phyloP scores from a whole-genome alignment of 2,113 vertebrate species.

The Bujurquina vittata region DNA sequence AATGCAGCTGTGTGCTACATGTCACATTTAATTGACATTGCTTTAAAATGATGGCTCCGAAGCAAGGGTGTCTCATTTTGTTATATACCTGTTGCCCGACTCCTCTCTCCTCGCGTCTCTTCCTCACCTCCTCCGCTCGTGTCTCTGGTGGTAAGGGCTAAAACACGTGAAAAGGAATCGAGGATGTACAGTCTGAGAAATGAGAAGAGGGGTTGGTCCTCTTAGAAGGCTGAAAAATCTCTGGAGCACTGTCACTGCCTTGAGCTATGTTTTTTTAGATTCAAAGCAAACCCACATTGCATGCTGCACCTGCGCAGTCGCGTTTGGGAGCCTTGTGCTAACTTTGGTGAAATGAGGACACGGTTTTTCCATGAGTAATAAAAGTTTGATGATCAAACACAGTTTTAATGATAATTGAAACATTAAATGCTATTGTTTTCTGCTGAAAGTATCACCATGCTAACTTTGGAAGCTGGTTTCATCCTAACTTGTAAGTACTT shows the following conservation, averaged over 20 bases:
- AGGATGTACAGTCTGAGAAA: constrained; percentile 6
- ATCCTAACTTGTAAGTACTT: neutral
- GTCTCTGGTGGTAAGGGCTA: neutral
- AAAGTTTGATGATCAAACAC: neutral
- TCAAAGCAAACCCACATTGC: constrained; percentile 4
- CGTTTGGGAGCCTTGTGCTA: neutral
- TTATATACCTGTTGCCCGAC: constrained; percentile 3
- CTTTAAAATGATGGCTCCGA: neutral
- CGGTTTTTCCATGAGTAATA: neutral
- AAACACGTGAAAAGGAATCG: neutral
- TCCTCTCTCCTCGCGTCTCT: neutral
- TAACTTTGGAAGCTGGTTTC: neutral
- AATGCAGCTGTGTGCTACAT: constrained; percentile 8
- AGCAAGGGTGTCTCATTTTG: neutral
- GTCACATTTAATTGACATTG: constrained; percentile 13
- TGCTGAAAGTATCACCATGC: neutral
- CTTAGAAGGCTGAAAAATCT: constrained; percentile 12
- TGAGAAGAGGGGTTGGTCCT: constrained; percentile 10
- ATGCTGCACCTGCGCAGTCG: neutral
- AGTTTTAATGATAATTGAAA: neutral
- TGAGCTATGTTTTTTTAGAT: constrained; percentile 12
- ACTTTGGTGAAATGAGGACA: neutral
- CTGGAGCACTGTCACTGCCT: constrained; percentile 6
- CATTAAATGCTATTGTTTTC: neutral
- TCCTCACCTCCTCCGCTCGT: neutral